Base-by-base conservation (phyloP, 2,113 vertebrate species). In the Excalfactoria chinensis region DNA sequence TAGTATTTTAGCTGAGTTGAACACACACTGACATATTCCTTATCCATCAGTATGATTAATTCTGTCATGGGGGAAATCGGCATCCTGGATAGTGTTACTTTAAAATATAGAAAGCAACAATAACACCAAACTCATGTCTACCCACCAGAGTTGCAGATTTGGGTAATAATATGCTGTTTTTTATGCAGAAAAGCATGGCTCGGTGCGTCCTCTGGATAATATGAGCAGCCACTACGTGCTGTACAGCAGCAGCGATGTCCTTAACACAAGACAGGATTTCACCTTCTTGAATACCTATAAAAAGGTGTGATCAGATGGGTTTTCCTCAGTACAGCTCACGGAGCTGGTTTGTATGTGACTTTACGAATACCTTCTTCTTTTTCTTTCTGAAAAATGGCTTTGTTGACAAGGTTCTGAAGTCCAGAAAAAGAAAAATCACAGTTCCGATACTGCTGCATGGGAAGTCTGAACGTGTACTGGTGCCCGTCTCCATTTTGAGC, bases 351-450 rank as follows among this genome's bases (percentile, higher is more conserved):
- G 21, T 26, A 59, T 15, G 48, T 22, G 22, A 46, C 69, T 40
- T 51, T 71, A 51, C 74, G 93, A 87, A 77, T 97, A 99, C 99
- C 99, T 98, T 99, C 99, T 90, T 98, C 98, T 55, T 93, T 95
- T 93, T 99, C 99, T 90, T 98, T 97, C 85, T 97, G 97, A 32
- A 2, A 48, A 84, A 99, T 99, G 13, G 85, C 73, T 94, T 90
- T 97, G 18, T 97, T 93, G 66, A 97, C 84, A 37, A 98, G 63
- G 56, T 82, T 98, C 25, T 98, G 98, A 41, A 99, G 94, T 14
- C 99, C 99, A 34, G 98, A 84, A 40, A 99, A 99, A 34, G 99
- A 99, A 88, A 99, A 99, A 90, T 98, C 86, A 84, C 99, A 99
- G 95, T 99, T 98, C 4, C 84, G 94, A 4, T 95, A 95, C 1